Evolutionary conservation across 2,888 invertebrate genomes (phyloP), one percentile per base, ranked within the genome.

Genomic region (Lasiommata megera): DNA sequence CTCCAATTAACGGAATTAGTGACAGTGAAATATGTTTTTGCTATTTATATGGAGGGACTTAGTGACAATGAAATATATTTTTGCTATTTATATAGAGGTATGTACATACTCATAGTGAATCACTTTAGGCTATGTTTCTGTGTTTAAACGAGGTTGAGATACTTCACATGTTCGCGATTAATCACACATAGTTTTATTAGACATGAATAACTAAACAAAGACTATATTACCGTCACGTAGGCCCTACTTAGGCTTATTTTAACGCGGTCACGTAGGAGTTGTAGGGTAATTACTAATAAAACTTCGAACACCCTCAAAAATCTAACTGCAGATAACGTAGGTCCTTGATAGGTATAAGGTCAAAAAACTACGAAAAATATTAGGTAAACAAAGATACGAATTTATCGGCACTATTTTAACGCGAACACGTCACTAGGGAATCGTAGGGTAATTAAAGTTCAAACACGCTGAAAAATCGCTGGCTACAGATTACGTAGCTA

Each of bases 401-500:
- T 23, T 12, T 7, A 17, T 16, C 38, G 38, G n/a, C 38, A 38
- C 34, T 34, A 34, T 11, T 34, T 34, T 23, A 16, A 38, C 37
- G 14, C 28, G 11, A 38, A 46, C 54, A 54, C 54, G 54, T 54
- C n/a, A n/a, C n/a, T n/a, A n/a, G 29, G 46, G 36, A 18, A 23
- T 9, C 7, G n/a, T 48, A 31, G 38, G 29, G 16, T 34, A 53
- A 58, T 53, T 56, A 54, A n/a, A n/a, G n/a, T n/a, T n/a, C n/a
- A n/a, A 51, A 51, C 6, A 8, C 17, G 31, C 41, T 52, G 37
- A 52, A 53, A 53, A 43, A 62, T 52, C 59, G 31, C 51, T 23
- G 53, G 46, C 43, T 53, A 64, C 68, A 67, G 68, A 57, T 28
- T 28, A 28, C 70, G 60, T 71, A 46, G 18, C 11, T 40, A 3